phyloP scores from a whole-genome alignment of 2,888 invertebrate species.

The Chrysotoxum bicinctum region DNA sequence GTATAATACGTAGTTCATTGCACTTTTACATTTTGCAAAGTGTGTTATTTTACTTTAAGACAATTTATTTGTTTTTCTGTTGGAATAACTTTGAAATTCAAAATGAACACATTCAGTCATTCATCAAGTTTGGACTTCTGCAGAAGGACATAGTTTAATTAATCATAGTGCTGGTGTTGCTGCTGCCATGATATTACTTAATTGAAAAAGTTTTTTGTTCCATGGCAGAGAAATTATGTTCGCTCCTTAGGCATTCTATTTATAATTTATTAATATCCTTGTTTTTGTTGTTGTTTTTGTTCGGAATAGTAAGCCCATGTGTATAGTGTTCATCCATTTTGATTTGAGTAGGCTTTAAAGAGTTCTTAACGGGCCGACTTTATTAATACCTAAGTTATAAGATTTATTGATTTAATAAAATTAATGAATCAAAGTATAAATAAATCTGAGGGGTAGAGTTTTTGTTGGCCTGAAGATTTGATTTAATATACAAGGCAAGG shows the following conservation, averaged over 20 bases:
- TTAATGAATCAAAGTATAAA: constrained; percentile 9
- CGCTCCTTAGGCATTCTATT: neutral
- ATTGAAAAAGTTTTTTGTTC: constrained; percentile 50
- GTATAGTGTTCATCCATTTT: neutral
- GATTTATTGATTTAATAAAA: constrained; percentile 57
- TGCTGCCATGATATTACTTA: constrained; percentile 27
- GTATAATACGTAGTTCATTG: constrained; percentile 5
- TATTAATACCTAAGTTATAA: constrained; percentile 34
- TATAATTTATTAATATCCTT: constrained; percentile 25
- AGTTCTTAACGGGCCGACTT: neutral
- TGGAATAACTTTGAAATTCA: neutral
- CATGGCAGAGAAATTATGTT: neutral
- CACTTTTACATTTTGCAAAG: neutral
- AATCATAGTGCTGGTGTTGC: constrained; percentile 14
- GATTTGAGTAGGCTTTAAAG: neutral
- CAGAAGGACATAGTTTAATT: constrained; percentile 20
- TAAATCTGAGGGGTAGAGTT: neutral
- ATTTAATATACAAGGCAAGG: neutral
- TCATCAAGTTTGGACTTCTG: constrained; percentile 15
- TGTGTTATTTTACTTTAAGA: neutral
- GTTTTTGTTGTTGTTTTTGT: neutral
- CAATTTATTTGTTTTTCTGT: neutral
- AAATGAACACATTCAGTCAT: constrained; percentile 12
- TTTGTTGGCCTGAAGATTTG: neutral
- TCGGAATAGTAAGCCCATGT: neutral